Conservation (phyloP, 2,797 vertebrate species). For the Xiphophorus birchmanni region DNA sequence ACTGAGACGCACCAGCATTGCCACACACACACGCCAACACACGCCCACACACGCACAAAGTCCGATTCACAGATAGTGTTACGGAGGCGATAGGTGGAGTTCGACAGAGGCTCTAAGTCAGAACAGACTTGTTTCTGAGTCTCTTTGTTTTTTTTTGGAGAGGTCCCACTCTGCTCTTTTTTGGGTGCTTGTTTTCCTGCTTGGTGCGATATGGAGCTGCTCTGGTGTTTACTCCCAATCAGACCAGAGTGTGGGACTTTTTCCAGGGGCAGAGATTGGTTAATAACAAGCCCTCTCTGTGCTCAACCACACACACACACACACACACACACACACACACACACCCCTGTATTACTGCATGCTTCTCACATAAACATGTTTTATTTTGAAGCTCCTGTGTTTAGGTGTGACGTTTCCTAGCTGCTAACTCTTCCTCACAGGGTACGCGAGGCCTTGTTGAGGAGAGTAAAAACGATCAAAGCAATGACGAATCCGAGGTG, state of each 20-base stretch:
- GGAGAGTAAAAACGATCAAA: constrained; percentile 52
- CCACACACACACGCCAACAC: background rate
- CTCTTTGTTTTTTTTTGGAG: background rate
- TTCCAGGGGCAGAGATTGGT: constrained; percentile 24
- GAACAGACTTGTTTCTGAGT: background rate
- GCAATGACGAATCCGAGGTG: constrained; percentile 34
- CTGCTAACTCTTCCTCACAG: constrained; percentile 84
- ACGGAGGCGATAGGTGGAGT: background rate
- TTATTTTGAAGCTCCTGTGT: constrained; percentile 60
- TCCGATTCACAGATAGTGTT: constrained; percentile 3
- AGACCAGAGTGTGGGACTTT: constrained; percentile 14
- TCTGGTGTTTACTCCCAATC: constrained; percentile 26
- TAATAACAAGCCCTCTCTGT: constrained; percentile 26
- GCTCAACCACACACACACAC: constrained; percentile 31
- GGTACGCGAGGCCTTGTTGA: constrained; percentile 64
- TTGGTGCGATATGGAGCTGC: constrained; percentile 59
- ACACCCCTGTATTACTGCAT: constrained; percentile 67
- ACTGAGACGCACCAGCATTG: constrained; percentile 32
- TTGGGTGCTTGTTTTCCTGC: constrained; percentile 25
- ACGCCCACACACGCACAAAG: background rate
- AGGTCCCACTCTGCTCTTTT: constrained; percentile 11
- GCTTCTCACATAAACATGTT: constrained; percentile 76
- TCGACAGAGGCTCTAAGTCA: background rate
- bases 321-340: constrained; percentile 1
- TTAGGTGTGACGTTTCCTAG: constrained; percentile 78